These are phyloP conservation scores for Spermophilus dauricus DNA, from an alignment of 2,113 vertebrate genomes.

Conservation along the genomic window DNA sequence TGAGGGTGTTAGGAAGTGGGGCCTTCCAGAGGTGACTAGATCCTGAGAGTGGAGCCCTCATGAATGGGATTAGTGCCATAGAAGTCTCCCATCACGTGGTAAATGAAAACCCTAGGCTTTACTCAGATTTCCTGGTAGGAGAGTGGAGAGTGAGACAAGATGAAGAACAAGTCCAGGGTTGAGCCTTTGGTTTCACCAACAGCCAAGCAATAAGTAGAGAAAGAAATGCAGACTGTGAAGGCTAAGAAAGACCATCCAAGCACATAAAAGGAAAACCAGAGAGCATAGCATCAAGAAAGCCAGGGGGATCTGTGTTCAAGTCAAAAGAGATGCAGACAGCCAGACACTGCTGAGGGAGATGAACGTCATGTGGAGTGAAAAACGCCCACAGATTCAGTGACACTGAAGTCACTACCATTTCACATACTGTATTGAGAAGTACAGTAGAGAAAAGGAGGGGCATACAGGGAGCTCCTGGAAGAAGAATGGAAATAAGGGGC, in stretches of 20 bases:
- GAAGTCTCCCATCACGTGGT: neutral
- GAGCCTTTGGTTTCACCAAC: neutral
- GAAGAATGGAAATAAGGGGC: fast-evolving
- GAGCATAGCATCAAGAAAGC: neutral
- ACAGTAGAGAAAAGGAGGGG: neutral
- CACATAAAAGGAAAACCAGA: neutral
- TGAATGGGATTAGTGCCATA: neutral
- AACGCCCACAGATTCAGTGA: neutral
- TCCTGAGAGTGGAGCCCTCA: neutral
- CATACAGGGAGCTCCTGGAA: neutral
- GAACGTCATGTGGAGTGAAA: neutral
- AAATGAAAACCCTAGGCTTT: neutral
- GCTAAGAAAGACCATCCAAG: neutral
- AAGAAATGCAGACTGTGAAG: neutral
- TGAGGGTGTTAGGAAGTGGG: neutral
- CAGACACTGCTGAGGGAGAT: neutral
- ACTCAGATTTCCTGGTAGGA: neutral
- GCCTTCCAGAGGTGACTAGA: neutral
- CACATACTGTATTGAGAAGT: neutral
- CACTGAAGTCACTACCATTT: neutral
- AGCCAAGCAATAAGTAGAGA: neutral
- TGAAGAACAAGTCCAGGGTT: neutral
- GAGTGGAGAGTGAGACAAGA: neutral
- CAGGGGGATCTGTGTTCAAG: neutral
- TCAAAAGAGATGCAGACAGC: neutral